Base-by-base conservation (phyloP, 2,113 vertebrate species). In the Chrysochloris asiatica region DNA sequence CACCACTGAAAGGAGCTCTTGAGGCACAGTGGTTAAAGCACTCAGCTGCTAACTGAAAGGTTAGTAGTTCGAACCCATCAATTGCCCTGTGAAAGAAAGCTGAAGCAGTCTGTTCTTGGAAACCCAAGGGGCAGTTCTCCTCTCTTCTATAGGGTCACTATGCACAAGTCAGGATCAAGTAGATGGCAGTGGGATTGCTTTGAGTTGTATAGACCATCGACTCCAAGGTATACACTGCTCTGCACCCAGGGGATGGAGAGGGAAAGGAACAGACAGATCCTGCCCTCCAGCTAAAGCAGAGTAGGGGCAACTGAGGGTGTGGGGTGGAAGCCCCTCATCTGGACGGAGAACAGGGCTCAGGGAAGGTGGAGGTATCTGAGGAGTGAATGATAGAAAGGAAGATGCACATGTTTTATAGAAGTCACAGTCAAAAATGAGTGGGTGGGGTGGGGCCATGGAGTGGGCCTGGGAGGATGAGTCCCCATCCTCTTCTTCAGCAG, bases 331-430 rank as follows among this genome's bases (percentile, higher is more conserved):
- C 6, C 54, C 33, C 65, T 50, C 2, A 1, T 22, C 41, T 3
- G 11, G 45, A 69, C 3, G 0, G 65, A 65, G n/a, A 16, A 0
- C 33, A 13, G 54, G 36, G 8, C 16, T 1, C 0, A 4, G 81
- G 30, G 19, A 69, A 36, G 21, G n/a, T 48, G 3, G 43, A 56
- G 75, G n/a, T 2, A 10, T 33, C 38, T 0, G 6, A 52, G 38
- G 21, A 41, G 45, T 0, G 17, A 26, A 52, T 24, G 26, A 2
- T 2, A 4, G n/a, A 7, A 13, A 2, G 11, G 41, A 41, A 65
- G n/a, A 1, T 2, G 30, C 8, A 2, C n/a, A 16, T 16, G 1
- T n/a, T 5, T 72, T 22, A 8, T 3, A 47, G 52, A 24, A 33
- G 33, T 65, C 30, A 65, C 30, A 33, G 30, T 67, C 33, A n/a